Base-by-base conservation (phyloP, 2,888 invertebrate species). In the Drosophila nr. medialis region DNA sequence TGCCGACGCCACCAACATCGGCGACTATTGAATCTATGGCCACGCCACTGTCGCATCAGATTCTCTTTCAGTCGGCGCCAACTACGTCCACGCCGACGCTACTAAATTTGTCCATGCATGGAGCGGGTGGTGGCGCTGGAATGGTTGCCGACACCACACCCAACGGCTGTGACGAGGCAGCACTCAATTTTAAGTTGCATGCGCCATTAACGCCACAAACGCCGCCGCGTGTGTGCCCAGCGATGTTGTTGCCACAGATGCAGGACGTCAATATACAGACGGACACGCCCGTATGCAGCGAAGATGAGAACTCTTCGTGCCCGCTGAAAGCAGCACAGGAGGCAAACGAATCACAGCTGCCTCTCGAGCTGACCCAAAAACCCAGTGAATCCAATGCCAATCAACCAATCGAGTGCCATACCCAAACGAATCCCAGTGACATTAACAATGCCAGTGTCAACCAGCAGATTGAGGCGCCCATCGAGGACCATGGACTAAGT, bases 201-300 rank as follows among this genome's bases (percentile, higher is more conserved):
- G 77, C 87, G 7, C 81, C 84, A 13, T 56, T 84, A 15, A 82
- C 88, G 32, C 90, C 91, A n/a, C 90, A 89, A 40, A 91, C 91
- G 6, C 91, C 91, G 0, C 91, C 75, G 2, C 79, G 74, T 24
- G 73, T 91, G 45, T 75, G 83, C 15, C 86, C 64, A 36, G 11
- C 56, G 51, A 13, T 63, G 60, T 13, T 83, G 29, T 55, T 84
- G 66, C 93, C 94, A 1, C 95, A 95, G 72, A 96, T 96, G n/a
- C 96, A 95, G 91, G 97, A 97, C 87, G 97, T 97, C 0, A 96
- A 96, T 60, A 97, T 97, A 90, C 97, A 97, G 93, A 97, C 97
- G 0, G 97, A 97, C 86, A 95, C 96, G 27, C 95, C 96, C 0
- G 93, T 94, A 3, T 95, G 84, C 70, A 96, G 95, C 81, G 96